A percentile compares a stretch with the other conserved stretches of the same genome.
Evolutionary conservation across 2,797 vertebrate species (phyloP).

Genomic region (Mormyrops boulengeri): DNA sequence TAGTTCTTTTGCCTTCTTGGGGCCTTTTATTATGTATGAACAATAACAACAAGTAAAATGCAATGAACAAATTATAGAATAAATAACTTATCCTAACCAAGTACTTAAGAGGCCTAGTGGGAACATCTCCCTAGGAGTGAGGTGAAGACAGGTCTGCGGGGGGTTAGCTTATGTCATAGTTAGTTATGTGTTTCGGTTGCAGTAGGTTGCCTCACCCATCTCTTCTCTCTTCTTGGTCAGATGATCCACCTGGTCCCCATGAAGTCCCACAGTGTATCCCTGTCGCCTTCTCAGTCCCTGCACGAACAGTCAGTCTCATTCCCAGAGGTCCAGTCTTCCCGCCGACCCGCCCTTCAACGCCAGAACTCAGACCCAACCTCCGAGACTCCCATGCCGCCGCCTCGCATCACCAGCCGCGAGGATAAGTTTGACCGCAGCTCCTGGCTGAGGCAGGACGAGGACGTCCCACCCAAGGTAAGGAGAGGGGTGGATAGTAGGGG

Average conservation of each 20-base stretch:
- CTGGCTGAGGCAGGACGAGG: slow-evolving; percentile 77
- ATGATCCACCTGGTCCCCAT: slow-evolving; percentile 84
- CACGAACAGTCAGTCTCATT: slow-evolving; percentile 82
- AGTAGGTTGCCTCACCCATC: not conserved
- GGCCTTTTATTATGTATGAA: not conserved
- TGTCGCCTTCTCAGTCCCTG: slow-evolving; percentile 88
- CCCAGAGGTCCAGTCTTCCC: slow-evolving; percentile 71
- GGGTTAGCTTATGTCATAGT: not conserved
- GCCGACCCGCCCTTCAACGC: slow-evolving; percentile 84
- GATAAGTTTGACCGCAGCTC: slow-evolving; percentile 80
- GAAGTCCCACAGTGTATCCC: slow-evolving; percentile 81
- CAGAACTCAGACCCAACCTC: slow-evolving; percentile 96
- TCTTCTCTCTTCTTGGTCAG: slow-evolving; percentile 43
- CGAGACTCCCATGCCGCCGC: slow-evolving; percentile 76
- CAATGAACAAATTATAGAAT: not conserved
- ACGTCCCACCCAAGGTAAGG: slow-evolving; percentile 75
- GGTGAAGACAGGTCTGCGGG: not conserved
- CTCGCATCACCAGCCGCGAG: slow-evolving; percentile 56
- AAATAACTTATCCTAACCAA: not conserved
- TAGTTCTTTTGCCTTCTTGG: not conserved
- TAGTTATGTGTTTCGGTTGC: not conserved
- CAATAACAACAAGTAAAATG: not conserved
- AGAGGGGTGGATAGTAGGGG: not conserved
- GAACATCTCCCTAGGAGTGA: not conserved
- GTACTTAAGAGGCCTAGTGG: not conserved